phyloP scores from a whole-genome alignment of 2,797 vertebrate species.

The Notolepis coatsorum region DNA sequence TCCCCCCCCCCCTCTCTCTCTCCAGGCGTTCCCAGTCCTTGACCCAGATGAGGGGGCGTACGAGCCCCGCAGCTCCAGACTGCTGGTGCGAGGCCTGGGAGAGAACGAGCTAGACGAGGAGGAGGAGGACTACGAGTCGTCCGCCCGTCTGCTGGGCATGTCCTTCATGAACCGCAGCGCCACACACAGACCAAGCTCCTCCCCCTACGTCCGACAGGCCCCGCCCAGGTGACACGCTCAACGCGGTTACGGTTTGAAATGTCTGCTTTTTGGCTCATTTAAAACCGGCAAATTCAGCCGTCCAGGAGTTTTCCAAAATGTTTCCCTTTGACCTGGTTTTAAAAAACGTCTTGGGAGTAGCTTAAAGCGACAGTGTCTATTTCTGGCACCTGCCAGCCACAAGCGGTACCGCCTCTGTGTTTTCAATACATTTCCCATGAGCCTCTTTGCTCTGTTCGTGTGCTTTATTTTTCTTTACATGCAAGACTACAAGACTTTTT shows the following conservation, averaged over 20 bases:
- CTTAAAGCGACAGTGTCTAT: no score
- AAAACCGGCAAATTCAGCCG: no score
- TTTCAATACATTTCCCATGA: no score
- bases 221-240: conserved; percentile 69
- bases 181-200: conserved; percentile 77
- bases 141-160: conserved; percentile 95
- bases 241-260: not conserved
- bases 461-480: no score
- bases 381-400: no score
- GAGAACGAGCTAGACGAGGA: conserved; percentile 96
- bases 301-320: no score
- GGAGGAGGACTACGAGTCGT: conserved; percentile 96
- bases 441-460: no score
- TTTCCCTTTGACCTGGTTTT: no score
- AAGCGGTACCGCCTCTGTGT: no score
- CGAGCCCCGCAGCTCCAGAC: conserved; percentile 91
- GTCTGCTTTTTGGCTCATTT: not conserved
- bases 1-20: not conserved
- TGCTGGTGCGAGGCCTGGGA: conserved; percentile 93
- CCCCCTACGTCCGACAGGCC: conserved; percentile 83
- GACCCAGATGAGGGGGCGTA: conserved; percentile 93
- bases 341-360: no score
- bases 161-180: conserved; percentile 98
- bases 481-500: no score
- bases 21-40: conserved; percentile 76